Percentiles rank a stretch among this genome's conserved stretches.
Evolutionary conservation across 2,888 invertebrate species (phyloP).

Genomic region (Hartigia nigra): DNA sequence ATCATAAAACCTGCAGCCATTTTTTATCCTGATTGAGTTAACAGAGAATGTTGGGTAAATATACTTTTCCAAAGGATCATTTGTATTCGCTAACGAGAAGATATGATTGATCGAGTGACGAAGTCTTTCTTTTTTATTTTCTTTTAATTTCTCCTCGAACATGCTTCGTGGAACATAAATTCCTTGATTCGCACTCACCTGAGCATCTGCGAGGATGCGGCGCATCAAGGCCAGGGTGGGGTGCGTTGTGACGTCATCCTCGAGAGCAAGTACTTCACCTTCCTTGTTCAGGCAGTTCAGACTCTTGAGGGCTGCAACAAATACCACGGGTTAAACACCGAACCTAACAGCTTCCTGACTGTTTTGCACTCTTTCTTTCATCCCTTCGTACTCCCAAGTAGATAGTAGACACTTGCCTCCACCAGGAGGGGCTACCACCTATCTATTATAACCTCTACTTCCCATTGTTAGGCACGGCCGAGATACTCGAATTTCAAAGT

Average conservation of each 20-base stretch:
- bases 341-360: neutral
- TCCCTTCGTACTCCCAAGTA: neutral
- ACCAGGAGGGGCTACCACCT: neutral
- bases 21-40: neutral
- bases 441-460: neutral
- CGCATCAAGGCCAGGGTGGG: constrained; percentile 89
- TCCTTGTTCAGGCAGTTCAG: constrained; percentile 59
- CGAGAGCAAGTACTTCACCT: constrained; percentile 58
- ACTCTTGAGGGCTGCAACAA: constrained; percentile 59
- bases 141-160: neutral
- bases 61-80: neutral
- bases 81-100: neutral
- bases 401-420: constrained; percentile 6
- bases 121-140: neutral
- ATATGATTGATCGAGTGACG: neutral
- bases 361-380: neutral
- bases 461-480: neutral
- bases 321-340: neutral
- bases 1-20: neutral
- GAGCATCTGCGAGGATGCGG: constrained; percentile 87
- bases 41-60: neutral
- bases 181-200: constrained; percentile 68
- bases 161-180: neutral
- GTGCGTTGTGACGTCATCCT: constrained; percentile 66
- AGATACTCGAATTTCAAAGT: neutral